These are phyloP conservation scores for Casuarius casuarius DNA, from an alignment of 2,113 vertebrate species.

Conservation along the genomic window DNA sequence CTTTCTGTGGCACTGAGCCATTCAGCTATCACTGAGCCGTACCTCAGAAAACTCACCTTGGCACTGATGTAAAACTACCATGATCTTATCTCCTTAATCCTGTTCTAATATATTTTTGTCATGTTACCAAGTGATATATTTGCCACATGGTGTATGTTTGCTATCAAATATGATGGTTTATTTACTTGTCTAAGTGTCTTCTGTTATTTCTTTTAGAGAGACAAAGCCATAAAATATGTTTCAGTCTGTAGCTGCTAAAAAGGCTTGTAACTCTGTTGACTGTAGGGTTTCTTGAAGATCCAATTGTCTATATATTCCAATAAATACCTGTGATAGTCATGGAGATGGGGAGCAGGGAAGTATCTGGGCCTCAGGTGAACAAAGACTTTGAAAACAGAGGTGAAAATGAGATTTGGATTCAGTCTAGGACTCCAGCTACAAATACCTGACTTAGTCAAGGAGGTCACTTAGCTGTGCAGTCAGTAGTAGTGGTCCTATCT, in stretches of 20 bases:
- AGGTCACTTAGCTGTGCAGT: not conserved
- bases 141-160: not conserved
- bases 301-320: not conserved
- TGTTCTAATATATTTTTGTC: not conserved
- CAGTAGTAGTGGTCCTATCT: not conserved
- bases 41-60: not conserved
- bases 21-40: not conserved
- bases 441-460: not conserved
- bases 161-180: not conserved
- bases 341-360: not conserved
- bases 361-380: not conserved
- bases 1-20: not conserved
- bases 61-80: not conserved
- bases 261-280: not conserved
- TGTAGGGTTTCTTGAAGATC: not conserved
- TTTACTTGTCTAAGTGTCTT: not conserved
- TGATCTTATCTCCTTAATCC: not conserved
- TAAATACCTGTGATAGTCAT: not conserved
- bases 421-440: not conserved
- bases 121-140: not conserved
- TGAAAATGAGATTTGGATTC: not conserved
- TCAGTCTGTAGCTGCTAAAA: not conserved
- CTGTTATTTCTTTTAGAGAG: not conserved
- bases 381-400: not conserved
- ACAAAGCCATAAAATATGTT: not conserved